phyloP scores from a whole-genome alignment of 2,797 vertebrate species.

The Taenioides sp. region DNA sequence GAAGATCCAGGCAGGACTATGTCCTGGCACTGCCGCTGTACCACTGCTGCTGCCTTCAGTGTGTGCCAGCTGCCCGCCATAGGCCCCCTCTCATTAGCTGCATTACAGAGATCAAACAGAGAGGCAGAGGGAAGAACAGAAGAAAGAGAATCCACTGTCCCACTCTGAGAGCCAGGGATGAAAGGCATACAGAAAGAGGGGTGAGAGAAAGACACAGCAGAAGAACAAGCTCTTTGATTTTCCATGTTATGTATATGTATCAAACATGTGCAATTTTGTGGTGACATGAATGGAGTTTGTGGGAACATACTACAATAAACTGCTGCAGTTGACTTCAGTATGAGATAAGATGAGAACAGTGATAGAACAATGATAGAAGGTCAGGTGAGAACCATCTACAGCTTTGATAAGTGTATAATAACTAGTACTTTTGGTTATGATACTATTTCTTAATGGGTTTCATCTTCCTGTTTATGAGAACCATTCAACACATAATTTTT shows the following conservation, averaged over 20 bases:
- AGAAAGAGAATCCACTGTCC: slow-evolving; percentile 69
- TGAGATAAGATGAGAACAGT: neutral
- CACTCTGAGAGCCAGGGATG: slow-evolving; percentile 69
- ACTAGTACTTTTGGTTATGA: too few species aligned
- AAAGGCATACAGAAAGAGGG: slow-evolving; percentile 68
- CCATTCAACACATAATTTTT: too few species aligned
- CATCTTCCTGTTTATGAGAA: too few species aligned
- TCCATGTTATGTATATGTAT: slow-evolving; percentile 67
- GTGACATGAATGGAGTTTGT: slow-evolving; percentile 44
- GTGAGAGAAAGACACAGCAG: slow-evolving; percentile 70
- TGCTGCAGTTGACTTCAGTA: neutral
- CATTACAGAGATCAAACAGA: slow-evolving; percentile 80
- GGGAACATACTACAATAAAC: slow-evolving; percentile 41
- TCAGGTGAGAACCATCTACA: neutral
- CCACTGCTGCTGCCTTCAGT: slow-evolving; percentile 60
- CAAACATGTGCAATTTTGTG: slow-evolving; percentile 63
- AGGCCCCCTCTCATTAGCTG: slow-evolving; percentile 77
- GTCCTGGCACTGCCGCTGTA: slow-evolving; percentile 34
- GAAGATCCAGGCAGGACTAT: slow-evolving; percentile 63
- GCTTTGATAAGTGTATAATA: neutral
- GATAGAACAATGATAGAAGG: too few species aligned
- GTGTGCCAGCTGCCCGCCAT: slow-evolving; percentile 76
- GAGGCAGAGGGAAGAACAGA: slow-evolving; percentile 66
- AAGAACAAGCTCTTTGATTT: slow-evolving; percentile 70
- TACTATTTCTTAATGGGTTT: too few species aligned